Conservation (phyloP, 2,113 vertebrate species). For the Corydoras maculifer region DNA sequence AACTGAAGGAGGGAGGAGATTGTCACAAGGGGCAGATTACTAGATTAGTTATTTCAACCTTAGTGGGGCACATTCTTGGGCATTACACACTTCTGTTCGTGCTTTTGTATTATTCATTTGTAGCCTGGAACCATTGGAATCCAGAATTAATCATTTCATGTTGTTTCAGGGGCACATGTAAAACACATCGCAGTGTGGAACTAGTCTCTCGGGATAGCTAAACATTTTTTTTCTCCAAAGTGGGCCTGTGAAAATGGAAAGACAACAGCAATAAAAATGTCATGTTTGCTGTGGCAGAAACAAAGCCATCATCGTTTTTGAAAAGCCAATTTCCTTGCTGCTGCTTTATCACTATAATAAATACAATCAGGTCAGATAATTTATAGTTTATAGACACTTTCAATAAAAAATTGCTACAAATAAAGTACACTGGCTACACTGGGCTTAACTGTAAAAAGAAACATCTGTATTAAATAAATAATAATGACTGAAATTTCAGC, state of each 20-base stretch:
- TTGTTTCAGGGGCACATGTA: constrained; percentile 6
- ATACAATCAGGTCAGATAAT: too few relatives aligned
- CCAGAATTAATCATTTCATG: constrained; percentile 6
- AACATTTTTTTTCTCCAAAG: not conserved
- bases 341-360: too few relatives aligned
- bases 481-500: too few relatives aligned
- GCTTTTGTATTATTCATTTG: constrained; percentile 7
- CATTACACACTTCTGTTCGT: not conserved
- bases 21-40: constrained; percentile 53
- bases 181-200: constrained; percentile 4
- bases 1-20: constrained; percentile 29
- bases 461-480: too few relatives aligned
- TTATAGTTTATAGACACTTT: too few relatives aligned
- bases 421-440: too few relatives aligned
- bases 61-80: constrained; percentile 1
- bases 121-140: constrained; percentile 2
- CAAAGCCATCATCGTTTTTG: too few relatives aligned
- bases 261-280: not conserved
- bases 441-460: too few relatives aligned
- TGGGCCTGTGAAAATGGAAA: not conserved
- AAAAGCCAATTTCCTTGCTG: too few relatives aligned
- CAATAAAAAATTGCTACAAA: too few relatives aligned
- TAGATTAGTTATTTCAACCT: constrained; percentile 43
- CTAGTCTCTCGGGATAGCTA: not conserved
- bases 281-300: not conserved